These are phyloP conservation scores for Lasaia peninsularis DNA, from an alignment of 1,140 invertebrate species.

Conservation along the genomic window DNA sequence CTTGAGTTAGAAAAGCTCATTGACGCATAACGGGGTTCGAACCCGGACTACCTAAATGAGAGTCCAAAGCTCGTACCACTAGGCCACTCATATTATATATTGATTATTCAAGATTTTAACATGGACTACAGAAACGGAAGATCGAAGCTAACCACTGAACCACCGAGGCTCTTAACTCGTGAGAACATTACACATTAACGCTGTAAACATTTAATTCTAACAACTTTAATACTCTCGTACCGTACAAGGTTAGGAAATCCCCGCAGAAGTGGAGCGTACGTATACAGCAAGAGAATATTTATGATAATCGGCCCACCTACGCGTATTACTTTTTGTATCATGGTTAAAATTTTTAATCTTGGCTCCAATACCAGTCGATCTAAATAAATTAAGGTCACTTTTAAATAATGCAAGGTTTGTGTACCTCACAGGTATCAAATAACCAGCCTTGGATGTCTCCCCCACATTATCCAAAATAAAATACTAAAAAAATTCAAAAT, in stretches of 20 bases:
- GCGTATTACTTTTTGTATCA: not conserved
- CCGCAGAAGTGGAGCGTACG: not conserved
- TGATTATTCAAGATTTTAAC: too few species aligned
- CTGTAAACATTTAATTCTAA: conserved; percentile 11
- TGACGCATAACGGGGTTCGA: too few species aligned
- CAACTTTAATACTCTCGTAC: not conserved
- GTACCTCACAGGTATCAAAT: not conserved
- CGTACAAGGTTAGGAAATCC: conserved; percentile 9
- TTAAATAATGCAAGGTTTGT: not conserved
- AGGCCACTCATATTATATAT: too few species aligned
- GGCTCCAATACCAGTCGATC: not conserved
- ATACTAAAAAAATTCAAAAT: not conserved
- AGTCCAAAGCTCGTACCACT: too few species aligned
- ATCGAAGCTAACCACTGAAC: too few species aligned
- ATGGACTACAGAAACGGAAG: too few species aligned
- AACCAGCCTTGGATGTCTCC: not conserved
- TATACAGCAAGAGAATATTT: not conserved
- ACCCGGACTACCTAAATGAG: too few species aligned
- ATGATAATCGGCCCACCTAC: not conserved
- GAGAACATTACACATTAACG: not conserved
- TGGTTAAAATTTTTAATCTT: not conserved
- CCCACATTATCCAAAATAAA: not conserved
- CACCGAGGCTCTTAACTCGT: too few species aligned
- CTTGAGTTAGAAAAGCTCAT: too few species aligned
- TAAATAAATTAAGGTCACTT: conserved; percentile 1